Base-by-base conservation (phyloP, 2,888 invertebrate species). In the Furcula furcula region DNA sequence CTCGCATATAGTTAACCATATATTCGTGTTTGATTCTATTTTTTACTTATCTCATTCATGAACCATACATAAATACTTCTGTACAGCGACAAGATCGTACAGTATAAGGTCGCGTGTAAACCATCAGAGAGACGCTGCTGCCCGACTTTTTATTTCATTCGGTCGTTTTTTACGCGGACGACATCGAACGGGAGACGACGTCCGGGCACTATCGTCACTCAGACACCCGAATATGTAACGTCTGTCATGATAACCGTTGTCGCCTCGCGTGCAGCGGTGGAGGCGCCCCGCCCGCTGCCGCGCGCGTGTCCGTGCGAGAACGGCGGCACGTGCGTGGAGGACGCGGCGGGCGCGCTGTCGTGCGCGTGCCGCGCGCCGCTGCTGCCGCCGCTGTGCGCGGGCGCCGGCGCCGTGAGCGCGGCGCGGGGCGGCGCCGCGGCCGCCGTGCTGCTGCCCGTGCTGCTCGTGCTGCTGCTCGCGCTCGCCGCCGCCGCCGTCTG, bases 261-360 rank as follows among this genome's bases (percentile, higher is more conserved):
- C 26, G 4, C 7, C 2, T 7, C 14, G 13, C 12, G 2, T 36
- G 36, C 70, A 89, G 93, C 95, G 0, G 92, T 93, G 29, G 97
- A 97, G 73, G 76, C 92, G 6, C 92, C 93, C 29, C 91, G 94
- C 31, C 93, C 95, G 0, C 90, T 91, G 40, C 97, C 96, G 1
- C 90, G 92, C 55, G 90, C 94, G 25, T 98, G 98, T 55, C 91
- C 91, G 29, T 98, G 98, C 76, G 92, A 94, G 76, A 97, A 97
- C 76, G 96, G 97, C 35, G 98, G 97, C 20, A 72, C 91, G 31
- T 98, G 98, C 76, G 74, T 77, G 16, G 66, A 62, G 20, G 83
- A 81, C 1, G 84, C 79, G 4, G 90, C 81, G 6, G 86, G 83
- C 19, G 36, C 7, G 41, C 79, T 95, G 40, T 64, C 67, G 16